phyloP scores from a whole-genome alignment of 2,888 invertebrate genomes.

The Sepiola atlantica region DNA sequence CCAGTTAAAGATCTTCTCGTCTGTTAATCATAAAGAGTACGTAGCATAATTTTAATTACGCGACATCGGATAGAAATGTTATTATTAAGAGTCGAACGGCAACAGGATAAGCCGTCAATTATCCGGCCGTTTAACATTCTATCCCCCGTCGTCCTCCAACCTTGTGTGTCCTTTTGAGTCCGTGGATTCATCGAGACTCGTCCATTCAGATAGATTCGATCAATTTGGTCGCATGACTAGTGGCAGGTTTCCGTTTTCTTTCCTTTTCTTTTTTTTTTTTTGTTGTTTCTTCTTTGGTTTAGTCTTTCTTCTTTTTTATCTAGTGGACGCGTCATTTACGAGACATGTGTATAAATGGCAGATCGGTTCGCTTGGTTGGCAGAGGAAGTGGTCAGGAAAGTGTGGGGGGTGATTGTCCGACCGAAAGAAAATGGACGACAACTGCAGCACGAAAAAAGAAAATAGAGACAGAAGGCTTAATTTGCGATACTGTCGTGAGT shows the following conservation, averaged over 20 bases:
- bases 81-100: not conserved
- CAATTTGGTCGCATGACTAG: conserved; percentile 3
- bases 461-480: not conserved
- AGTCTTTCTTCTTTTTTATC: not conserved
- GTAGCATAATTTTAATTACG: not conserved
- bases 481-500: not conserved
- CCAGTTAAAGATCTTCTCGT: not conserved
- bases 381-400: too few relatives aligned
- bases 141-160: not conserved
- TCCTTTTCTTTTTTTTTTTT: too few relatives aligned
- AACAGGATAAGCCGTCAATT: conserved; percentile 10
- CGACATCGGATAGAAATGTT: not conserved
- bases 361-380: not conserved
- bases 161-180: not conserved
- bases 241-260: not conserved
- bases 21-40: not conserved
- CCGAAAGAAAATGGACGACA: not conserved
- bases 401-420: not conserved
- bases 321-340: not conserved
- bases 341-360: not conserved
- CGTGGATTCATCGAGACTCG: not conserved
- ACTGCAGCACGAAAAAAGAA: not conserved
- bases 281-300: too few relatives aligned
- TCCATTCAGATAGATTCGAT: not conserved
- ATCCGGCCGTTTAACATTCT: not conserved